Percentiles rank a stretch among this genome's conserved stretches.
Conservation (phyloP, 2,888 invertebrate species). For the Agriopis leucophaearia region DNA sequence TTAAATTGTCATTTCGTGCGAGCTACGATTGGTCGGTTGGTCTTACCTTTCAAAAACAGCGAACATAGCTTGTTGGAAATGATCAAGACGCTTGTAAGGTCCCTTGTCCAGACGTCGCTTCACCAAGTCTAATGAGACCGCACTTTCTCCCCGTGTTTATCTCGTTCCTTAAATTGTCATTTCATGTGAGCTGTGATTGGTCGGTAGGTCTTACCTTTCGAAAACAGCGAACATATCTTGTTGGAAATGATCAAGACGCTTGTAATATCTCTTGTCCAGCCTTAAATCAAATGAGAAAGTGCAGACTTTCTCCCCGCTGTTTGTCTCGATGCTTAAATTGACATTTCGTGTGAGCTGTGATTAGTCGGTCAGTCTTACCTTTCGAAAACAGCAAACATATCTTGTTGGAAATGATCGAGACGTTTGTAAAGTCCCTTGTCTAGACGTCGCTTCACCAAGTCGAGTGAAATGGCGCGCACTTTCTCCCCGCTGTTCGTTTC, state of each 20-base stretch:
- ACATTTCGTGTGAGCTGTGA: no score
- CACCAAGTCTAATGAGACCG: constrained; percentile 96
- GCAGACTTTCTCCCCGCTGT: constrained; percentile 88
- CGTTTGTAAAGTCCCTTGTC: constrained; percentile 97
- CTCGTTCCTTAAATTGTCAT: no score
- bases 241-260: constrained; percentile 97
- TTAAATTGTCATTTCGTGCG: no score
- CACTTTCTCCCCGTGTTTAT: constrained; percentile 88
- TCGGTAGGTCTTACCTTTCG: constrained; percentile 87
- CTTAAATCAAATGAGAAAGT: constrained; percentile 95
- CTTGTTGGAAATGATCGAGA: constrained; percentile 98
- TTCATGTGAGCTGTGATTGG: no score
- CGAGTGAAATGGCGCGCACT: constrained; percentile 94
- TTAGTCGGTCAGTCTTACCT: constrained; percentile 57
- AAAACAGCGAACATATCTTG: constrained; percentile 98
- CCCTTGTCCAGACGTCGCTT: constrained; percentile 97
- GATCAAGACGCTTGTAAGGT: constrained; percentile 96
- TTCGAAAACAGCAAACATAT: constrained; percentile 97
- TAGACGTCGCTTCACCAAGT: constrained; percentile 96
- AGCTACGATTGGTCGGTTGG: no score
- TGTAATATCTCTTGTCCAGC: constrained; percentile 96
- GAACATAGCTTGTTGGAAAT: constrained; percentile 98
- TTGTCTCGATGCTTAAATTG: constrained; percentile 77
- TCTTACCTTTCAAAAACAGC: constrained; percentile 92
- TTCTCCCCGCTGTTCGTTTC: constrained; percentile 86